Evolutionary conservation across 2,797 vertebrate genomes (phyloP), one percentile per base, ranked within the genome.

Genomic region (Chelonia mydas): DNA sequence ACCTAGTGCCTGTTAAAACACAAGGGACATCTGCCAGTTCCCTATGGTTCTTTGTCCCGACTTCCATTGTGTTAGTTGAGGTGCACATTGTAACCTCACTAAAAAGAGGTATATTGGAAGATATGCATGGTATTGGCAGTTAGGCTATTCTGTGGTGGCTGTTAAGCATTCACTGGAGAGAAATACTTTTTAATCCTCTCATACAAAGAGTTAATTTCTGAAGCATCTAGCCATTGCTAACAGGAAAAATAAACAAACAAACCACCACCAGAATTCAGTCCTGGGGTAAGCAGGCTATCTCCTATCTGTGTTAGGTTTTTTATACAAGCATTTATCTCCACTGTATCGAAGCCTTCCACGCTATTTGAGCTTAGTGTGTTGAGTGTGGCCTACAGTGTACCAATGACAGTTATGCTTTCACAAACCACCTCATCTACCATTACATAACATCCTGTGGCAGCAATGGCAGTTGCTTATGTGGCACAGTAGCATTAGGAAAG

Each of bases 91-190:
- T 0, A 2, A 23, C 74, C 45, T 13, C 55, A 1, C 50, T 76
- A 84, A 81, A 82, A 61, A 17, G 78, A 45, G 51, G 33, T 91
- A 93, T 92, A 7, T 96, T 95, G 90, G 65, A 61, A 93, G 68
- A n/a, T 1, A 0, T 45, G 31, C 0, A 0, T 90, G 4, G 0
- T 77, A 77, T 86, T 87, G 90, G 68, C 68, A 85, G 2, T 76
- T 47, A 55, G 87, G 37, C 61, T 65, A 65, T 7, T n/a, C 16
- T 65, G 33, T n/a, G 33, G 16, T 65, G 65, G 19, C n/a, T 72
- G 19, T 72, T 72, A 72, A 23, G n/a, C 47, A 4, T 50, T 59
- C 65, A 89, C 83, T 82, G 11, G 74, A 88, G 87, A 47, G 89
- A 57, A 90, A 47, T 77, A 55, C 0, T 94, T 57, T 41, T 13